phyloP scores from a whole-genome alignment of 2,797 vertebrate genomes.

The Chlorospingus flavigularis region DNA sequence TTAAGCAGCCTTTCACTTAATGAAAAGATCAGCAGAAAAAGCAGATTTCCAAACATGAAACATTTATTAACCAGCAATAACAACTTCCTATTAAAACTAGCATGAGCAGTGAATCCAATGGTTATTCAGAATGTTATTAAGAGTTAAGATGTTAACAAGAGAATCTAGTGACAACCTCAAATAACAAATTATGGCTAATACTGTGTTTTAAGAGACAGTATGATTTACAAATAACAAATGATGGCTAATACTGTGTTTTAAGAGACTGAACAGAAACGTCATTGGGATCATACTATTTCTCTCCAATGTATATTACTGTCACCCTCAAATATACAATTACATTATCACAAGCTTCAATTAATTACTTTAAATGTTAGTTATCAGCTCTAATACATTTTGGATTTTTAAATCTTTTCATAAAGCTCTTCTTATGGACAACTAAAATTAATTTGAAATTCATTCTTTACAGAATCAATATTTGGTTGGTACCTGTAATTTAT shows the following conservation, averaged over 20 bases:
- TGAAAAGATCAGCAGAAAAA: slow-evolving; percentile 23
- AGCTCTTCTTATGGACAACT: neutral
- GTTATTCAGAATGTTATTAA: neutral
- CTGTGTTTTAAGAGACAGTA: neutral
- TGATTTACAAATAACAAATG: neutral
- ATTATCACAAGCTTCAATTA: neutral
- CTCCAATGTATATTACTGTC: neutral
- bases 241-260: neutral
- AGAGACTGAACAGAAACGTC: neutral
- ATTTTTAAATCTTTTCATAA: neutral
- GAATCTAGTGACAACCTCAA: neutral
- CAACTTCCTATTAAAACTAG: slow-evolving; percentile 14
- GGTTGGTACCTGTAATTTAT: neutral
- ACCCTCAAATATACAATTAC: neutral
- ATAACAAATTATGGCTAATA: neutral
- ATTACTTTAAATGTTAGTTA: neutral
- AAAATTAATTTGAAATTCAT: neutral
- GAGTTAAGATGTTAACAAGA: neutral
- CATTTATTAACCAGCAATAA: slow-evolving; percentile 17
- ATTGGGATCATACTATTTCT: neutral
- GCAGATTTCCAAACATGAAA: slow-evolving; percentile 12
- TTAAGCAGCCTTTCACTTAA: neutral
- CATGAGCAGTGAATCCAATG: neutral
- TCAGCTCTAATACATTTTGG: neutral
- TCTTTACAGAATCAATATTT: slow-evolving; percentile 32